Evolutionary conservation across 1,140 invertebrate genomes (phyloP), one percentile per base, ranked within the genome.

Genomic region (Drosophila navojoa): DNA sequence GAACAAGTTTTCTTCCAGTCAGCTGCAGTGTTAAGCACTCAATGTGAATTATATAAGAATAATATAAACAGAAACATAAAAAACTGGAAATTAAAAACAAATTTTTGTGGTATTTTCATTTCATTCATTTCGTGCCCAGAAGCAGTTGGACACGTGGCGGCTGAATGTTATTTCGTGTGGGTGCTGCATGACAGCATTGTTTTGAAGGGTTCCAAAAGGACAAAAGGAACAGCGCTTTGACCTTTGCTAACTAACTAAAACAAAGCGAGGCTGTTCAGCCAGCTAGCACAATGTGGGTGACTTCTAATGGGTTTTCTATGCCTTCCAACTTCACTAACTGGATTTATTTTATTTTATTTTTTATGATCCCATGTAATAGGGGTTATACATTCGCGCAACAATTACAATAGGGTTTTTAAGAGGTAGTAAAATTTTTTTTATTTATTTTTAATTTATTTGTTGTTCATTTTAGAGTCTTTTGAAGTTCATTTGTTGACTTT

Each of bases 71-170:
- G n/a, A 69, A 53, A 16, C 53, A 0, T 0, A 61, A 19, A 55
- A 53, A 29, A 38, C 54, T 40, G 15, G 7, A 15, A 59, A 57
- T 38, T 44, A 58, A 58, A 79, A 82, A 57, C 58, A 73, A 76
- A 76, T 79, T 76, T 74, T 52, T 27, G 44, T 27, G 61, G 57
- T 80, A 80, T 85, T 85, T 84, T 71, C 60, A 63, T 80, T 77
- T 62, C 44, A 85, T 77, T 84, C 58, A 67, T n/a, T 70, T 64
- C 61, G 63, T 63, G 59, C 75, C 63, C 64, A 22, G 38, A 61
- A 53, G 55, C 63, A 49, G 22, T 60, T 44, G 47, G 60, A 49
- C 45, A 40, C 53, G 38, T 38, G 63, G 42, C 29, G 19, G 19
- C 19, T n/a, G 13, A 16, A 42, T 15, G 15, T 25, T 27, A 13